phyloP scores from a whole-genome alignment of 2,797 vertebrate species.

The Silurus lanzhouensis region DNA sequence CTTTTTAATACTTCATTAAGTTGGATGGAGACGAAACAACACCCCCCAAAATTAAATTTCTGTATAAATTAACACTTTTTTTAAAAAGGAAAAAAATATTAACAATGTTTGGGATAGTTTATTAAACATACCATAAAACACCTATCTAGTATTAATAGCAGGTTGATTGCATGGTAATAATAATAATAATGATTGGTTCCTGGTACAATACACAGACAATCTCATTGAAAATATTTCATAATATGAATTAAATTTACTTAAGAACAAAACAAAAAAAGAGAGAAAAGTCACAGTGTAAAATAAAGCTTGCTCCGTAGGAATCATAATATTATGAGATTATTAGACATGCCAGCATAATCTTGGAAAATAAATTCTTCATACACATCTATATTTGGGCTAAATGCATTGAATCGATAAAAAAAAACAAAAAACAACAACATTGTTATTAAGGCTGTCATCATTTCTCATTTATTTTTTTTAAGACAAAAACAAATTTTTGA shows the following conservation, averaged over 20 bases:
- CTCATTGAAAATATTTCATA: background rate
- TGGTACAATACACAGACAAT: background rate
- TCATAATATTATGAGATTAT: background rate
- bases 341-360: background rate
- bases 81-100: background rate
- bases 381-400: background rate
- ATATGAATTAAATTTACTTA: background rate
- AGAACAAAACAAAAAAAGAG: background rate
- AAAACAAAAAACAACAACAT: background rate
- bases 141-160: background rate
- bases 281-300: background rate
- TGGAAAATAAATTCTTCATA: background rate
- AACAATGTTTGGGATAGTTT: background rate
- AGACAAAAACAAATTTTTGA: background rate
- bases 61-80: background rate
- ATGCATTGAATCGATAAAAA: background rate
- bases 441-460: background rate
- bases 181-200: background rate
- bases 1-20: conserved; percentile 6
- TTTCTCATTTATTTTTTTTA: background rate
- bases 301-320: background rate
- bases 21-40: background rate
- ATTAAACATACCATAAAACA: background rate
- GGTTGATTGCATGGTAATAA: background rate
- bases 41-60: background rate